Conservation (phyloP, 2,888 invertebrate species). For the Stenichneumon culpator region DNA sequence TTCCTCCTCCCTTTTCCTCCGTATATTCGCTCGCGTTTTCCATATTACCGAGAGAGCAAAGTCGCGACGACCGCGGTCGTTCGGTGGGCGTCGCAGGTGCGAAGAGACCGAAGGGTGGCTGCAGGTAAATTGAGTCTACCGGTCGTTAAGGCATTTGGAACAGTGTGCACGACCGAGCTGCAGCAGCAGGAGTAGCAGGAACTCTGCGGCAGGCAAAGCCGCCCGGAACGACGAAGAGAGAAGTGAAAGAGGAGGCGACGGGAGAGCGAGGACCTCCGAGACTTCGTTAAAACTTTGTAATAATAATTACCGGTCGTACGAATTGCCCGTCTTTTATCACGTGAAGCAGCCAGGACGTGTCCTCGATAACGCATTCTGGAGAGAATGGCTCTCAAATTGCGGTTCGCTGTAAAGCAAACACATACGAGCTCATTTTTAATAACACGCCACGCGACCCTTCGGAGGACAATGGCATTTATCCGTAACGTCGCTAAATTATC, state of each 20-base stretch:
- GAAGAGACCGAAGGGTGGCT: conserved; percentile 15
- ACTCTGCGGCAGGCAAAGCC: conserved; percentile 65
- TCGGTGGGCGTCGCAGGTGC: conserved; percentile 32
- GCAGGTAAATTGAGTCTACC: conserved; percentile 63
- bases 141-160: conserved; percentile 64
- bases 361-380: conserved; percentile 44
- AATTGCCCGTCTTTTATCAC: conserved; percentile 64
- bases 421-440: not conserved
- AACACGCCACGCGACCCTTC: not conserved
- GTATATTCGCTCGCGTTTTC: conserved; percentile 48
- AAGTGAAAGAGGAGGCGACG: conserved; percentile 10
- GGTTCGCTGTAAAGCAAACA: not conserved
- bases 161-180: conserved; percentile 49
- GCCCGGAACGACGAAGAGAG: conserved; percentile 56
- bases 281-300: conserved; percentile 73
- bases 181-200: conserved; percentile 57
- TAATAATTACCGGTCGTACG: conserved; percentile 69
- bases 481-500: not conserved
- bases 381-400: not conserved
- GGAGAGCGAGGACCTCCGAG: conserved; percentile 22
- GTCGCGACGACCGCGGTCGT: conserved; percentile 23
- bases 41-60: conserved; percentile 46
- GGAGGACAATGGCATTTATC: not conserved
- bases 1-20: conserved; percentile 13
- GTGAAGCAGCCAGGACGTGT: conserved; percentile 58